Percentiles rank a stretch among this genome's conserved stretches.
Evolutionary conservation across 2,113 vertebrate species (phyloP).

Genomic region (Rhipidura dahli): DNA sequence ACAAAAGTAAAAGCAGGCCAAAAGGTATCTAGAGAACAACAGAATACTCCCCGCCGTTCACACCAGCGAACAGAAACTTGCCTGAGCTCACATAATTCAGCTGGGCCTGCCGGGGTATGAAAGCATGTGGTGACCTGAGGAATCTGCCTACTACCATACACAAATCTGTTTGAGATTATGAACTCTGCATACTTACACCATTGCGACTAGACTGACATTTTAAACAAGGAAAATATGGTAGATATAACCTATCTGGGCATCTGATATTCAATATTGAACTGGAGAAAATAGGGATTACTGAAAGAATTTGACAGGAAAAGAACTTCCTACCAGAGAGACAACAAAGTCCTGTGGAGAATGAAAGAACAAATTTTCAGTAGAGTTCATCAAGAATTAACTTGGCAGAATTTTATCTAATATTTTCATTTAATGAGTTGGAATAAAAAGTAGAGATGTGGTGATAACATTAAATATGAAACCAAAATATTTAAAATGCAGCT

Average conservation of each 20-base stretch:
- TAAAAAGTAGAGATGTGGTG: not conserved
- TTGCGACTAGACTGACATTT: not conserved
- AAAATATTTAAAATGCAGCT: not conserved
- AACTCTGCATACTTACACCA: not conserved
- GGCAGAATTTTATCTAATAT: not conserved
- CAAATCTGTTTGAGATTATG: conserved; percentile 57
- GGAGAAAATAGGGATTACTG: not conserved
- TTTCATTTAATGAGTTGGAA: not conserved
- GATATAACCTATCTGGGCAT: not conserved
- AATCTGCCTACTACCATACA: conserved; percentile 39
- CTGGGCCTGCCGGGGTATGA: not conserved
- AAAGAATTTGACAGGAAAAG: conserved; percentile 10
- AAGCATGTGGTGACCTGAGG: conserved; percentile 26
- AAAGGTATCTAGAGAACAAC: conserved; percentile 33
- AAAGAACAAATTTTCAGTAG: not conserved
- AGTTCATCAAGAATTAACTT: not conserved
- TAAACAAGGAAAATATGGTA: conserved; percentile 30
- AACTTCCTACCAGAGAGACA: not conserved
- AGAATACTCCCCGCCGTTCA: conserved; percentile 27
- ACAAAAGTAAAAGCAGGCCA: conserved; percentile 26
- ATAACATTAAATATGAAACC: not conserved
- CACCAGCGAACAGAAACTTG: not conserved
- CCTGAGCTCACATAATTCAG: conserved; percentile 21
- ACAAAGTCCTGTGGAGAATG: not conserved
- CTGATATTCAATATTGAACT: not conserved